phyloP scores from a whole-genome alignment of 2,888 invertebrate species.

The Rotaria sp. region DNA sequence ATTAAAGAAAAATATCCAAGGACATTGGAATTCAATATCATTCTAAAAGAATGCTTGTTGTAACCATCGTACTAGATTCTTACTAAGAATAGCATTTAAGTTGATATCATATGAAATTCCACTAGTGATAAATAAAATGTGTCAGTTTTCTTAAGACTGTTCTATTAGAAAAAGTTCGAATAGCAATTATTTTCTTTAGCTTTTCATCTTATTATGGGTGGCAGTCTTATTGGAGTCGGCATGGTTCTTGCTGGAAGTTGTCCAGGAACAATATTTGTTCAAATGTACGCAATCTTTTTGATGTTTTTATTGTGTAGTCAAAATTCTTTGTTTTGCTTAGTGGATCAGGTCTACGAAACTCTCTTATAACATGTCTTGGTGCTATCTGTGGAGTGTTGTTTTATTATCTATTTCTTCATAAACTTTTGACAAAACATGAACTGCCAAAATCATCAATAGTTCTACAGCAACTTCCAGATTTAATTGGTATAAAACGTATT shows the following conservation, averaged over 20 bases:
- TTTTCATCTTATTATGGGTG: neutral
- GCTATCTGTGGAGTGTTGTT: neutral
- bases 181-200: neutral
- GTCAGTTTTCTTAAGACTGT: too few species aligned
- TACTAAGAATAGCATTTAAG: too few species aligned
- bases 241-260: neutral
- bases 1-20: too few species aligned
- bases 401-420: neutral
- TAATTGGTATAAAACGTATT: neutral
- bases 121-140: too few species aligned
- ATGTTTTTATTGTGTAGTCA: too few species aligned
- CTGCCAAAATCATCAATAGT: neutral
- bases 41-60: too few species aligned
- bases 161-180: neutral
- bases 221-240: neutral
- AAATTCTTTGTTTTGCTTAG: neutral
- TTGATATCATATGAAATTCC: too few species aligned
- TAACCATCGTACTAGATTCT: too few species aligned
- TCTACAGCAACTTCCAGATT: neutral
- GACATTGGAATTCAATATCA: too few species aligned
- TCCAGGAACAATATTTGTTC: neutral
- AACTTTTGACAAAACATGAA: neutral
- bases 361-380: neutral
- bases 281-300: neutral
- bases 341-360: neutral